These are phyloP conservation scores for Hofmannophila pseudospretella DNA, from an alignment of 2,888 invertebrate genomes.

Conservation along the genomic window DNA sequence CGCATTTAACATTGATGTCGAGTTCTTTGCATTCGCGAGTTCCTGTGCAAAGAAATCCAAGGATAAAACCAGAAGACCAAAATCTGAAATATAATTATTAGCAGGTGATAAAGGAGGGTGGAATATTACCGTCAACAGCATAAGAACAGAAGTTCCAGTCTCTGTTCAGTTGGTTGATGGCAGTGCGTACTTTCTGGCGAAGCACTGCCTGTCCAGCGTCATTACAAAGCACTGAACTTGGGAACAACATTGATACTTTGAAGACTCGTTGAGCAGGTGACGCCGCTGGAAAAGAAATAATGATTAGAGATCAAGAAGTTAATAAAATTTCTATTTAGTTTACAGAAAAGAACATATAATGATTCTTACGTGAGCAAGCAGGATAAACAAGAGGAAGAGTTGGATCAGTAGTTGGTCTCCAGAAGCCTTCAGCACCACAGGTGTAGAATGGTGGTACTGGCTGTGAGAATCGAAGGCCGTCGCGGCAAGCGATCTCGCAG, in stretches of 20 bases:
- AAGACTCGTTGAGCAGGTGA: conserved; percentile 96
- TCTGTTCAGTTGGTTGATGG: conserved; percentile 93
- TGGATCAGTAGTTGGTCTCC: conserved; percentile 93
- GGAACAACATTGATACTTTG: conserved; percentile 95
- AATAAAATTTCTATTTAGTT: no score
- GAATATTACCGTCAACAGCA: conserved; percentile 84
- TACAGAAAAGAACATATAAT: background rate
- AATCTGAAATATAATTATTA: background rate
- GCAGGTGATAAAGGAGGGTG: conserved; percentile 1
- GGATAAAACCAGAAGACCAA: background rate
- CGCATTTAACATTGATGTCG: conserved; percentile 94
- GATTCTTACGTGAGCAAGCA: conserved; percentile 89
- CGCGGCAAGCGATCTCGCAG: conserved; percentile 92
- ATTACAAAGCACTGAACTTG: conserved; percentile 96
- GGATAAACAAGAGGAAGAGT: conserved; percentile 91
- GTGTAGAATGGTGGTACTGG: conserved; percentile 97
- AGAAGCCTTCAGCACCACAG: conserved; percentile 98
- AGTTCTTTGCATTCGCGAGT: conserved; percentile 93
- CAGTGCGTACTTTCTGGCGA: conserved; percentile 91
- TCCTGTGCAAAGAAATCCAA: conserved; percentile 48
- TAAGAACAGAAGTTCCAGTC: conserved; percentile 99
- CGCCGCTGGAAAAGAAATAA: conserved; percentile 76
- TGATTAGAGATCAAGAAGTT: background rate
- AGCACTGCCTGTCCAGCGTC: conserved; percentile 96
- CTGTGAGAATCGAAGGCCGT: conserved; percentile 93